Evolutionary conservation across 1,140 invertebrate genomes (phyloP).

Genomic region (Eupristina koningsbergeri): DNA sequence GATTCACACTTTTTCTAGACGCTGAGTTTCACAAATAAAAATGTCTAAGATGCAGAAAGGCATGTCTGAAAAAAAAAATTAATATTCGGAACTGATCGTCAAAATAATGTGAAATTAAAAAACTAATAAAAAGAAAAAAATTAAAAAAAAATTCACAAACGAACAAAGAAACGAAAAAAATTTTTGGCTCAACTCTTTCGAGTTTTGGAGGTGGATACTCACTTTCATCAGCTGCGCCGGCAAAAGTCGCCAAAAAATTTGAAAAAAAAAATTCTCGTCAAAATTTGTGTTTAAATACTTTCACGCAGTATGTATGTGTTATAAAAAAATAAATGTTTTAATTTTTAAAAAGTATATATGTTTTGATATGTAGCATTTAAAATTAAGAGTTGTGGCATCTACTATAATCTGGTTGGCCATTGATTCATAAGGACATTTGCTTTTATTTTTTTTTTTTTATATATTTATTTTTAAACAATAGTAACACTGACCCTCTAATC

Average conservation of each 20-base stretch:
- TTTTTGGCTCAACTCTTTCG: constrained; percentile 29
- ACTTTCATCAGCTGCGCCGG: constrained; percentile 68
- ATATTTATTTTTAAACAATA: constrained; percentile 29
- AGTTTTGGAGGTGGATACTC: constrained; percentile 58
- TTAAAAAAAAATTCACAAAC: constrained; percentile 50
- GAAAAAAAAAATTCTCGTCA: constrained; percentile 70
- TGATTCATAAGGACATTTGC: constrained; percentile 3
- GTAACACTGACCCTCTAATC: constrained; percentile 48
- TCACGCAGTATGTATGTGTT: constrained; percentile 42
- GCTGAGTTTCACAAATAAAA: constrained; percentile 51
- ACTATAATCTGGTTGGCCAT: constrained; percentile 40
- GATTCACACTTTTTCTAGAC: constrained; percentile 33
- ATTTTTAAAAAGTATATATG: background rate
- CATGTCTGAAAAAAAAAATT: constrained; percentile 44
- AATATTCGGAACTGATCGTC: constrained; percentile 35
- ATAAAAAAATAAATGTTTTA: constrained; percentile 22
- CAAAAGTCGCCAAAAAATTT: constrained; percentile 74
- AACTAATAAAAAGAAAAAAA: constrained; percentile 51
- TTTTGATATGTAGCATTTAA: constrained; percentile 8
- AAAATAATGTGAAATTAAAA: constrained; percentile 53
- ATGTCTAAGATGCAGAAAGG: constrained; percentile 48
- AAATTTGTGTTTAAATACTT: constrained; percentile 66
- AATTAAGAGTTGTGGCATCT: constrained; percentile 35
- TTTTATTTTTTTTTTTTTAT: constrained; percentile 21
- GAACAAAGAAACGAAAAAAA: constrained; percentile 44